phyloP scores from a whole-genome alignment of 1,140 invertebrate species.

The Caenorhabditis latens region DNA sequence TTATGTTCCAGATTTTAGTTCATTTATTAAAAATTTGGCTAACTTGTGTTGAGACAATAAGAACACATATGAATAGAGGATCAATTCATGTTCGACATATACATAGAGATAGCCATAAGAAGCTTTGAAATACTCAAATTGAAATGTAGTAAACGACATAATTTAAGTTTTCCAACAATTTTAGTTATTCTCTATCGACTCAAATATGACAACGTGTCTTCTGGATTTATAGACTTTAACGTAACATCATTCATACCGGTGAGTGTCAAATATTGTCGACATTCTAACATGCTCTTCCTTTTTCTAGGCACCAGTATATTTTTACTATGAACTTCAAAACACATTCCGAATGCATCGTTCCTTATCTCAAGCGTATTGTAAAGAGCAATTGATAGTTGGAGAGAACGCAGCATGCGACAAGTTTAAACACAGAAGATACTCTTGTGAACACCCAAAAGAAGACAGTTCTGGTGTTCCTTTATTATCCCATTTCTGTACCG shows the following conservation, averaged over 20 bases:
- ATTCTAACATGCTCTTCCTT: neutral
- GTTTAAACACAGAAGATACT: slow-evolving; percentile 5
- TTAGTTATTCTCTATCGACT: neutral
- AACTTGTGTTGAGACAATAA: too few species aligned
- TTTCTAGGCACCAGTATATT: slow-evolving; percentile 14
- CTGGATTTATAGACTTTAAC: neutral
- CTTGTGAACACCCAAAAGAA: neutral
- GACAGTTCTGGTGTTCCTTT: neutral
- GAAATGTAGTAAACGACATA: too few species aligned
- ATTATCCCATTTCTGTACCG: neutral
- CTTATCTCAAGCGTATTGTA: slow-evolving; percentile 38
- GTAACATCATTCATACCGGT: neutral
- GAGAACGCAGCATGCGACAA: neutral
- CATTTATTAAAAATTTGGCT: too few species aligned
- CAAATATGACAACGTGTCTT: neutral
- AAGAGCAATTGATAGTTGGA: neutral
- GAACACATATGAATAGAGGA: too few species aligned
- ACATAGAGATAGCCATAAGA: too few species aligned
- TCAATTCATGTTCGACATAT: too few species aligned
- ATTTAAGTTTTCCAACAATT: neutral
- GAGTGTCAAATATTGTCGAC: neutral
- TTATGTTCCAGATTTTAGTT: too few species aligned
- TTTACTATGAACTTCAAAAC: slow-evolving; percentile 16
- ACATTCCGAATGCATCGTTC: slow-evolving; percentile 26
- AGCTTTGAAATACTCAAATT: too few species aligned